Conservation (phyloP, 1,140 invertebrate genomes). For the Centruroides vittatus region DNA sequence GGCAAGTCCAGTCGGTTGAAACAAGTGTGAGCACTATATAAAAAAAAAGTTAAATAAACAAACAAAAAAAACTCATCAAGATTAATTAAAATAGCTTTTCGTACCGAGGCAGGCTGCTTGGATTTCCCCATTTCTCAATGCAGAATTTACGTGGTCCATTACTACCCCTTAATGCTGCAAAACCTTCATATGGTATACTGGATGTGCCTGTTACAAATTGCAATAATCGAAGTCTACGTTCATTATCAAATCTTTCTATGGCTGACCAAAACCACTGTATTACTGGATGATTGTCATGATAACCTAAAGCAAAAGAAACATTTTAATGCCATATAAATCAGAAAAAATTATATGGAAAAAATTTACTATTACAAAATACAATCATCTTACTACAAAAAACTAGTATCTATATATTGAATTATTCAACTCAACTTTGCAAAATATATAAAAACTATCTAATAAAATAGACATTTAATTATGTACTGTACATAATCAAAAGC, state of each 20-base stretch:
- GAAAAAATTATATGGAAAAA: too few species aligned
- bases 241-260: slow-evolving; percentile 84
- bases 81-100: neutral
- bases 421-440: too few species aligned
- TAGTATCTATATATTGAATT: too few species aligned
- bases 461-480: too few species aligned
- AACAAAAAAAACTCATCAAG: neutral
- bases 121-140: slow-evolving; percentile 95
- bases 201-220: slow-evolving; percentile 93
- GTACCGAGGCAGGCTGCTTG: slow-evolving; percentile 78
- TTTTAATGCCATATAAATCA: too few species aligned
- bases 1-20: slow-evolving; percentile 94
- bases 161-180: slow-evolving; percentile 81
- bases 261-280: slow-evolving; percentile 92
- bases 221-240: slow-evolving; percentile 73
- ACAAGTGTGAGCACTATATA: slow-evolving; percentile 75
- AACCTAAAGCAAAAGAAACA: slow-evolving; percentile 42
- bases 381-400: too few species aligned
- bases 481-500: too few species aligned
- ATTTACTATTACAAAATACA: too few species aligned
- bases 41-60: too few species aligned
- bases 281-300: slow-evolving; percentile 86
- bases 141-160: slow-evolving; percentile 93
- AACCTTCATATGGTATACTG: slow-evolving; percentile 93
- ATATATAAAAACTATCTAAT: too few species aligned